Base-by-base conservation (phyloP, 2,888 invertebrate genomes). In the Papilio gigon region DNA sequence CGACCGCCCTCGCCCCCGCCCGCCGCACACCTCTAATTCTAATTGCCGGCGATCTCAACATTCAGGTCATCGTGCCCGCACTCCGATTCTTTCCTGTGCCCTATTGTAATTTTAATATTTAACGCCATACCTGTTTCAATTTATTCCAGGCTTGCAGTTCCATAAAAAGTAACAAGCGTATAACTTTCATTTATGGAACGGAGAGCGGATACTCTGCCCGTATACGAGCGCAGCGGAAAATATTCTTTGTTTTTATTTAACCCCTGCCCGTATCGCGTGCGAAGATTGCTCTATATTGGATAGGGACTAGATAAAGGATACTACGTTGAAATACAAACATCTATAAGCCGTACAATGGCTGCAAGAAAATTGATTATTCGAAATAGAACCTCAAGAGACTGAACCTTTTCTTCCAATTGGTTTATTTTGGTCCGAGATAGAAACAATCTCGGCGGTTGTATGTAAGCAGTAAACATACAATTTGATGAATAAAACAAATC, bases 1-100 rank as follows among this genome's bases (percentile, higher is more conserved):
- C 71, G 72, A 67, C 68, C 72, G 75, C 72, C 73, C 71, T 66
- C 70, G 62, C 58, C 70, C 72, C 70, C 67, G 78, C 80, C 76
- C 76, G 79, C 80, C 84, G 78, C 80, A 70, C 82, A 81, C 84
- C 83, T 84, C 82, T 84, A 84, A 84, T 86, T 88, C 85, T 87
- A 88, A 90, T 88, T 90, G 88, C 84, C 89, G 82, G 80, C 86
- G 84, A 87, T 87, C 86, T 87, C 81, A 78, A 81, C 85, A 89
- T 87, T 78, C 89, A 88, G 89, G 89, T 88, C 89, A 89, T 89
- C 85, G 87, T 87, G 85, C 87, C 84, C 87, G 85, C 87, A 86
- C 84, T 83, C 79, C 76, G 82, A 84, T 85, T 84, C 81, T 80
- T 81, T 77, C 79, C 74, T 78, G 76, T 84, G 81, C 78, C 78